These are phyloP conservation scores for Agrilus planipennis DNA, from an alignment of 1,140 invertebrate genomes.

Conservation along the genomic window DNA sequence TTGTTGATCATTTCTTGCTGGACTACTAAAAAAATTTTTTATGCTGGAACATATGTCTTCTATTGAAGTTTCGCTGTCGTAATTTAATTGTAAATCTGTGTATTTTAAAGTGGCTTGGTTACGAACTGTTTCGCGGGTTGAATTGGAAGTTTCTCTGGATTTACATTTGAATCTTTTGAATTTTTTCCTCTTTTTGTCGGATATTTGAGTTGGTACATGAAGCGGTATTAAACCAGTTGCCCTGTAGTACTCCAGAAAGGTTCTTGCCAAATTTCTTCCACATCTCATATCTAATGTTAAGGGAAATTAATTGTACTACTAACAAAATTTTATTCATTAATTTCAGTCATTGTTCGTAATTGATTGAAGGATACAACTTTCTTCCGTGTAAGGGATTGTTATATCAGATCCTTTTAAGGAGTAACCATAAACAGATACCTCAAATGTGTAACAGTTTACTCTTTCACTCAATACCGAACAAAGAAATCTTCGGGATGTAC, in stretches of 20 bases:
- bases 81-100: conserved; percentile 45
- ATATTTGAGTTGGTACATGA: conserved; percentile 39
- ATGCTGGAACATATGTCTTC: conserved; percentile 30
- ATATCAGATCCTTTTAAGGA: conserved; percentile 47
- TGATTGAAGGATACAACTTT: conserved; percentile 81
- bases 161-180: conserved; percentile 39
- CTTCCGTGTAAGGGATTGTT: conserved; percentile 75
- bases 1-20: conserved; percentile 15
- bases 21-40: conserved; percentile 13
- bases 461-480: conserved; percentile 56
- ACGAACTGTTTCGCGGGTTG: conserved; percentile 41
- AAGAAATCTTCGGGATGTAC: conserved; percentile 72
- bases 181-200: conserved; percentile 35
- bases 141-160: conserved; percentile 38
- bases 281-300: conserved; percentile 44
- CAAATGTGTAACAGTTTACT: conserved; percentile 72
- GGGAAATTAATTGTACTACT: conserved; percentile 3
- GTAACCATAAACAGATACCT: conserved; percentile 81
- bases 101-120: conserved; percentile 45
- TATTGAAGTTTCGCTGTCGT: conserved; percentile 37
- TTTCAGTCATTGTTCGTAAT: too few species aligned
- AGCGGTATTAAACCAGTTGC: conserved; percentile 55
- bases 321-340: not conserved
- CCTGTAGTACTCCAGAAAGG: conserved; percentile 71
- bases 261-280: conserved; percentile 62